These are phyloP conservation scores for Corynorhinus townsendii DNA, from an alignment of 2,113 vertebrate species.

Conservation along the genomic window DNA sequence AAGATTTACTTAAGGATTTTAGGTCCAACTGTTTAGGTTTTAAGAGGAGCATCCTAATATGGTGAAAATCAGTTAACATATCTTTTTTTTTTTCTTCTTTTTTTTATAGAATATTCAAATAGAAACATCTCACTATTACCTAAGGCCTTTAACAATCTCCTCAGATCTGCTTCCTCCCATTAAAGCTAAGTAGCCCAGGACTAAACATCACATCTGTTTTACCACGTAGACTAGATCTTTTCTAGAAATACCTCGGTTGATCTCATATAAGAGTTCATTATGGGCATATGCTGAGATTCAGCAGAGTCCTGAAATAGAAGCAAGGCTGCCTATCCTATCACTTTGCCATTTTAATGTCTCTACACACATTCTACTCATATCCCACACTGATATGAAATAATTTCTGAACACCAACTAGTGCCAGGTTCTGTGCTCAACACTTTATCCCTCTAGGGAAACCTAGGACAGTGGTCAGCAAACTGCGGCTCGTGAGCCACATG, in stretches of 20 bases:
- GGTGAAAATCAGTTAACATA: neutral
- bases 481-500: no score
- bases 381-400: neutral
- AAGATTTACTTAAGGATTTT: neutral
- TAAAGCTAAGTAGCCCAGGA: slow-evolving; percentile 8
- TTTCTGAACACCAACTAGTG: neutral
- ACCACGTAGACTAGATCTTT: neutral
- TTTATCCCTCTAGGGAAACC: neutral
- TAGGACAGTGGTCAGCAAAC: neutral
- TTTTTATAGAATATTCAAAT: neutral
- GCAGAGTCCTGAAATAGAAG: neutral
- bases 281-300: neutral
- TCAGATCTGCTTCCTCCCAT: slow-evolving; percentile 25
- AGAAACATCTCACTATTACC: slow-evolving; percentile 12
- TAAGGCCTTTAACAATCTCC: slow-evolving; percentile 30
- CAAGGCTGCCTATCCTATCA: neutral
- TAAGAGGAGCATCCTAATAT: slow-evolving; percentile 6
- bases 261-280: neutral
- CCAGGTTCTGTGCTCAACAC: neutral
- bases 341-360: neutral
- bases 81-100: neutral
- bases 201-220: neutral
- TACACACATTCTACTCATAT: neutral
- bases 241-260: neutral
- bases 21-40: neutral